Conservation (phyloP, 2,113 vertebrate species). For the Picathartes gymnocephalus region DNA sequence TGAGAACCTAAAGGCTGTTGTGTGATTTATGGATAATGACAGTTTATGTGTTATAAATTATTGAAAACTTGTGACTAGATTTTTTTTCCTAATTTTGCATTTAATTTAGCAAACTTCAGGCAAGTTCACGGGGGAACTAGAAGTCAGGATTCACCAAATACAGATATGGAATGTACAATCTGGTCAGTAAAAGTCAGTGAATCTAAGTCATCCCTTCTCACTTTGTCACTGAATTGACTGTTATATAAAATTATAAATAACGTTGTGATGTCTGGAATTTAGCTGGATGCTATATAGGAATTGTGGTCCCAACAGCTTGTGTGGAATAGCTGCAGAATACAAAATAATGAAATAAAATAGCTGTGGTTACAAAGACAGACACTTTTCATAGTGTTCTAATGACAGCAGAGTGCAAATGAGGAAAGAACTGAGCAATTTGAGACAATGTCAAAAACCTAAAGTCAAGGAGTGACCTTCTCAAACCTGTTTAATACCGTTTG, state of each 20-base stretch:
- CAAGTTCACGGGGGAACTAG: background rate
- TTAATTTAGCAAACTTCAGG: background rate
- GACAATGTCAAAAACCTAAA: background rate
- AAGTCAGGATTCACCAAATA: background rate
- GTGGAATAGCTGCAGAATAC: background rate
- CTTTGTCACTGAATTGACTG: background rate
- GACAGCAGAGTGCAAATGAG: background rate
- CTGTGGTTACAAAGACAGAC: background rate
- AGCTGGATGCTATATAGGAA: background rate
- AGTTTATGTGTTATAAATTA: background rate
- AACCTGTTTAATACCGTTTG: background rate
- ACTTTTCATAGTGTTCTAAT: background rate
- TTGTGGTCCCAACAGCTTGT: background rate
- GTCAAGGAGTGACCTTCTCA: background rate
- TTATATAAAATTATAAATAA: background rate
- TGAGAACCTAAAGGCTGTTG: background rate
- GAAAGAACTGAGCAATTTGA: background rate
- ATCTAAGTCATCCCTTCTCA: background rate
- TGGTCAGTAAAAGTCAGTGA: background rate
- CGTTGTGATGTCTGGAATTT: background rate
- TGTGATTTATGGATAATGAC: background rate
- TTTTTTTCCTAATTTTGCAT: background rate
- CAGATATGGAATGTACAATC: background rate
- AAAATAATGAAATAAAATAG: background rate
- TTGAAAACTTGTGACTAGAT: background rate